These are phyloP conservation scores for Diplogasteroides magnus DNA, from an alignment of 1,140 invertebrate species.

Conservation along the genomic window DNA sequence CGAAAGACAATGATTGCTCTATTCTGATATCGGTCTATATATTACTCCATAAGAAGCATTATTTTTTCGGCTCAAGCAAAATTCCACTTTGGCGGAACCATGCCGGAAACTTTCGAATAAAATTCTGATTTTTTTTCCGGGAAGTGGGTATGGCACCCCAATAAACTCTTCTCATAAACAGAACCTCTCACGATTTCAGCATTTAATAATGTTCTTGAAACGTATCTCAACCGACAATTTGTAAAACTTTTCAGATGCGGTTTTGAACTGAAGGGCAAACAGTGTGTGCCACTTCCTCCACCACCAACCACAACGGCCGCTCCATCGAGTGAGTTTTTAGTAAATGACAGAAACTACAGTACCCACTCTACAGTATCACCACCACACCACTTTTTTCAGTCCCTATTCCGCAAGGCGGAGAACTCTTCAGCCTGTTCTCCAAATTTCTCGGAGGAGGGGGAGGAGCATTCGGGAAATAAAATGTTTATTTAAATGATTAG, in stretches of 20 bases:
- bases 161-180: too few relatives aligned
- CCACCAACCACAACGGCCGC: slow-evolving; percentile 40
- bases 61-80: too few relatives aligned
- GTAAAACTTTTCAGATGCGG: slow-evolving; percentile 28
- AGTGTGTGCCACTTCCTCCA: slow-evolving; percentile 40
- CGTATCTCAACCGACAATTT: neutral
- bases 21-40: too few relatives aligned
- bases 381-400: slow-evolving; percentile 1
- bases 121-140: too few relatives aligned
- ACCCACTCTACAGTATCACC: neutral
- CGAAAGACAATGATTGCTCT: too few relatives aligned
- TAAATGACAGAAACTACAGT: neutral
- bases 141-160: too few relatives aligned
- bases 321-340: slow-evolving; percentile 31
- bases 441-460: slow-evolving; percentile 22
- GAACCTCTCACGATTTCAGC: too few relatives aligned
- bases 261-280: slow-evolving; percentile 38
- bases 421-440: slow-evolving; percentile 22
- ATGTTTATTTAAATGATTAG: too few relatives aligned
- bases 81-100: too few relatives aligned
- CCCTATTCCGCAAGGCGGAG: slow-evolving; percentile 13
- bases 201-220: neutral
- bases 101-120: too few relatives aligned
- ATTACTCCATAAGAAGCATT: too few relatives aligned
- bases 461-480: neutral